Base-by-base conservation (phyloP, 2,797 vertebrate species). In the Sparus aurata region DNA sequence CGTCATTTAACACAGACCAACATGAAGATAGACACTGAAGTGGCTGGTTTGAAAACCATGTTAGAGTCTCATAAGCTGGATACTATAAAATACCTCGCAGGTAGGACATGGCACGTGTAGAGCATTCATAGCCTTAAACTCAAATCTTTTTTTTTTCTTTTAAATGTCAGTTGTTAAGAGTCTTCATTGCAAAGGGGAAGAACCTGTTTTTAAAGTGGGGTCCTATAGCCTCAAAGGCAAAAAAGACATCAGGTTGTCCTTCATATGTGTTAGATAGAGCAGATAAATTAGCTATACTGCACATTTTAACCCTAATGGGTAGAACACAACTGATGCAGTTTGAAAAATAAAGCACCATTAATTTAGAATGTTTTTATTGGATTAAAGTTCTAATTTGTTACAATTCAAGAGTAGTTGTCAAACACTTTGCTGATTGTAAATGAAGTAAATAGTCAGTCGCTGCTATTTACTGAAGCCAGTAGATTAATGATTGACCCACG, bases 61-160 rank as follows among this genome's bases (percentile, higher is more conserved):
- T 93, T 99, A 0, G 97, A 98, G 88, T 95, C 97, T 0, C 97
- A 99, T 93, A 99, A 99, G 93, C 96, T 99, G 69, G 98, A 99
- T 77, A 97, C 96, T 1, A 98, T 99, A 82, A 99, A 99, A 87
- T 99, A 99, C 84, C 94, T 99, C 53, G 98, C 98, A 96, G 98
- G 98, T 99, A 92, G 91, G 92, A 69, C 3, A n/a, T 47, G 9
- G 10, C 17, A 4, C 6, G 2, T 16, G 5, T 15, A 34, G 18
- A 63, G 10, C 41, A 60, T 3, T 46, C 1, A n/a, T 38, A 3
- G 22, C 27, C 23, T 17, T n/a, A 20, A 53, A 45, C 7, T 47
- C 0, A 49, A 18, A 43, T 27, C 2, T 27, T 27, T 27, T 25
- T 3, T 27, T 27, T 46, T 1, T 46, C 5, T 16, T 46, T 46